These are phyloP conservation scores for Holocentrus rufus DNA, from an alignment of 2,797 vertebrate genomes.

Conservation along the genomic window DNA sequence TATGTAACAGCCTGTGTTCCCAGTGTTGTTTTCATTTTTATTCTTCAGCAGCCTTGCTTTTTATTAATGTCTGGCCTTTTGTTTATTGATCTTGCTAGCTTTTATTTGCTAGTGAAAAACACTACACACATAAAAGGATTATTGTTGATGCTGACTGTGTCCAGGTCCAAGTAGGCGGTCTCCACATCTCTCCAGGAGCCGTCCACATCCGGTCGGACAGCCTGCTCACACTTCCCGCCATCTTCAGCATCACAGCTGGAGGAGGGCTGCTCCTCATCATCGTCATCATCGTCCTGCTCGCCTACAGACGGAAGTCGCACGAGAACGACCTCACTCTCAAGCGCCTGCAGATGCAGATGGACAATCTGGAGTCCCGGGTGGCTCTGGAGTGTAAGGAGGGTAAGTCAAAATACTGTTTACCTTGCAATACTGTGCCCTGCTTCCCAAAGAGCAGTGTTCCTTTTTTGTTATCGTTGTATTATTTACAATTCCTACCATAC, in stretches of 20 bases:
- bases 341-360: slow-evolving; percentile 98
- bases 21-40: slow-evolving; percentile 11
- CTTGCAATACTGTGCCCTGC: no score
- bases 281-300: slow-evolving; percentile 93
- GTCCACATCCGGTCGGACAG: slow-evolving; percentile 93
- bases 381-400: slow-evolving; percentile 98
- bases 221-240: slow-evolving; percentile 91
- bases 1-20: neutral
- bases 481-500: neutral
- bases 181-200: slow-evolving; percentile 90
- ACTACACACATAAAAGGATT: neutral
- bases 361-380: slow-evolving; percentile 95
- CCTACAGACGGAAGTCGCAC: slow-evolving; percentile 94
- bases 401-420: slow-evolving; percentile 54
- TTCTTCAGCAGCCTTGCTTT: neutral
- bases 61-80: neutral
- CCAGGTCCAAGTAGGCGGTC: slow-evolving; percentile 93
- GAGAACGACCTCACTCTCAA: slow-evolving; percentile 97
- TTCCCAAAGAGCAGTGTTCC: no score
- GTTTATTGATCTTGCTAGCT: neutral
- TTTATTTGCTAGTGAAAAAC: neutral
- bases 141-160: neutral
- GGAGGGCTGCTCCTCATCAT: slow-evolving; percentile 94
- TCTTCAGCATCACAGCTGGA: slow-evolving; percentile 92
- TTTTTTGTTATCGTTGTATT: neutral